Base-by-base conservation (phyloP, 1,140 invertebrate species). In the Aricia agestis region DNA sequence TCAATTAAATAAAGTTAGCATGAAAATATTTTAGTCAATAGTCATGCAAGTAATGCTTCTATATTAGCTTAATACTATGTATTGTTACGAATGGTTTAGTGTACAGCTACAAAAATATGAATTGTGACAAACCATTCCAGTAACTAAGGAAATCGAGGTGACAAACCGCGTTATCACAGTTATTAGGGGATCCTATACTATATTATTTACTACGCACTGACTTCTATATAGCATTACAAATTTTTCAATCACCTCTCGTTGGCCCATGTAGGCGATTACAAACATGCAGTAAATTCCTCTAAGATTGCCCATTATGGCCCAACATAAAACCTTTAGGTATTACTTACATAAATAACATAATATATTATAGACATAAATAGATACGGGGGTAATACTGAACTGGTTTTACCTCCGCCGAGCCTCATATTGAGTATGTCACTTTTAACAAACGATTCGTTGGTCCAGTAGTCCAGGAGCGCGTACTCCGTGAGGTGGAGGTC, bases 401-500 rank as follows among this genome's bases (percentile, higher is more conserved):
- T 52, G 45, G 18, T 85, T 85, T 80, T 86, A 90, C 95, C 95
- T 85, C 95, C 95, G 11, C 95, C 95, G 71, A 94, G 94, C 70
- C 94, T 92, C 78, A 95, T 93, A 76, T 95, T 93, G 17, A 93
- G 91, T 18, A 94, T 89, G 58, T 95, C 94, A 6, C 95, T 95
- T 71, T 94, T 93, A 3, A 95, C 93, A 25, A 94, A 92, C 5
- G 94, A 94, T 72, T 93, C 93, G 79, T 96, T 96, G 0, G 94
- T 95, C 94, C 95, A 96, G 74, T 93, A 94, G 31, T 93, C 93
- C 17, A 95, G 91, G 5, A 97, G 85, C 25, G 94, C 93, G 78
- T 96, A 98, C 83, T 97, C 96, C 0, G 96, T 97, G n/a, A 98
- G 89, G 81, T 97, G 96, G 36, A 97, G 83, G 69, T 96, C 94